Percentiles rank a stretch among this genome's conserved stretches.
phyloP scores from a whole-genome alignment of 30 jellyfish, hydroid and myxozoan genomes.

The Hydractinia symbiolongicarpus region DNA sequence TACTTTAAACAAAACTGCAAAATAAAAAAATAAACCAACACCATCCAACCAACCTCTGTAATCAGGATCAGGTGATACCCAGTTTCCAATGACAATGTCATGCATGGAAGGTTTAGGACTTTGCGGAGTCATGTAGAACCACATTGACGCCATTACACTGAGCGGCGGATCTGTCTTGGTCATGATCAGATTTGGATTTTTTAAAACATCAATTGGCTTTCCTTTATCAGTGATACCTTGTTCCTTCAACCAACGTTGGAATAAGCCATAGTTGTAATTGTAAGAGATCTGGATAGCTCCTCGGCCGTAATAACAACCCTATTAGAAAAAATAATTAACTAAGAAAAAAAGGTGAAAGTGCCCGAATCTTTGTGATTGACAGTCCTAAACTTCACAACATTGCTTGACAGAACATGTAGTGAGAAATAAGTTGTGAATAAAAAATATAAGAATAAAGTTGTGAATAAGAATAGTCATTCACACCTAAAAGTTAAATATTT shows the following conservation, averaged over 20 bases:
- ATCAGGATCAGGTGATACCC: slow-evolving; percentile 91
- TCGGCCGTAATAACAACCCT: slow-evolving; percentile 90
- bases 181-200: slow-evolving; percentile 75
- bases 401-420: too few relatives aligned
- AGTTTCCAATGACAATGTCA: slow-evolving; percentile 83
- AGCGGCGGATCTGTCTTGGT: slow-evolving; percentile 90
- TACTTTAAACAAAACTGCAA: too few relatives aligned
- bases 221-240: slow-evolving; percentile 82
- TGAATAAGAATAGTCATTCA: too few relatives aligned
- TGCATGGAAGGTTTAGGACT: slow-evolving; percentile 95
- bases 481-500: too few relatives aligned
- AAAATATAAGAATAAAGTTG: too few relatives aligned
- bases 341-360: too few relatives aligned
- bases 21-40: too few relatives aligned
- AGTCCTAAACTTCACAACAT: too few relatives aligned
- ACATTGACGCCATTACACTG: slow-evolving; percentile 85
- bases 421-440: too few relatives aligned
- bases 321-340: not conserved
- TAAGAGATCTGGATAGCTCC: slow-evolving; percentile 93
- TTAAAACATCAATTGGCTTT: slow-evolving; percentile 60
- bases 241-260: slow-evolving; percentile 72
- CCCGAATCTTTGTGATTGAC: too few relatives aligned
- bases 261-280: slow-evolving; percentile 80
- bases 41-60: slow-evolving; percentile 24
- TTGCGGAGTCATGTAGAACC: slow-evolving; percentile 96